phyloP scores from a whole-genome alignment of 2,888 invertebrate genomes.

The Caenorhabditis afra region DNA sequence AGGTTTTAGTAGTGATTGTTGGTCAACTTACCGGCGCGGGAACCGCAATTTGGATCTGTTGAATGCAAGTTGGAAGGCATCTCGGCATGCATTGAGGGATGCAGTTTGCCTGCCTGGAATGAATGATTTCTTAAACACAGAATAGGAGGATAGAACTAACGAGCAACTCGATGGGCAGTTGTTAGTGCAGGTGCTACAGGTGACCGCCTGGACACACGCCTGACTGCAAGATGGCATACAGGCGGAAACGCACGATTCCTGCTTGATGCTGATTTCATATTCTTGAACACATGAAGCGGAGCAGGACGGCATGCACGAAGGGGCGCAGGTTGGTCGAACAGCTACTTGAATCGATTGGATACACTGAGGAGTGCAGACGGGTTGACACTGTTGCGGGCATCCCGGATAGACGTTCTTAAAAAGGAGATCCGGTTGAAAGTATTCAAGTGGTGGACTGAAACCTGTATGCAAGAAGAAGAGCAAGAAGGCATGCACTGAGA shows the following conservation, averaged over 20 bases:
- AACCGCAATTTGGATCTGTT: constrained; percentile 62
- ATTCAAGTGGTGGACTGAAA: not conserved
- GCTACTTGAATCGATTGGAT: constrained; percentile 63
- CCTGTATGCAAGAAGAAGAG: constrained; percentile 59
- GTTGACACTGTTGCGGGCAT: constrained; percentile 64
- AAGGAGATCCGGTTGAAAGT: no score
- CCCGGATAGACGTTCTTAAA: constrained; percentile 44
- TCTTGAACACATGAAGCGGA: constrained; percentile 58
- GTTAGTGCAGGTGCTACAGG: constrained; percentile 69
- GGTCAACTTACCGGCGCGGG: constrained; percentile 43
- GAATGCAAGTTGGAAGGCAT: constrained; percentile 69
- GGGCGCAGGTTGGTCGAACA: constrained; percentile 64
- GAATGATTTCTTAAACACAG: not conserved
- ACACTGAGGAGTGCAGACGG: constrained; percentile 63
- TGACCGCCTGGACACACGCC: constrained; percentile 66
- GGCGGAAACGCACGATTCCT: constrained; percentile 52
- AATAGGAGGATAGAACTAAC: no score
- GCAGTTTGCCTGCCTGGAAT: constrained; percentile 64
- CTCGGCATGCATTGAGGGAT: constrained; percentile 69
- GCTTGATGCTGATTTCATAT: constrained; percentile 48
- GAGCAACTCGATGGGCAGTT: constrained; percentile 67
- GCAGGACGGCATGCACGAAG: constrained; percentile 66
- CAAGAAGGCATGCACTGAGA: constrained; percentile 65
- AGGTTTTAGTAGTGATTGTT: constrained; percentile 8
- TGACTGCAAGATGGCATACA: constrained; percentile 62